These are phyloP conservation scores for Odontomyia ornata DNA, from an alignment of 2,888 invertebrate genomes.

Conservation along the genomic window DNA sequence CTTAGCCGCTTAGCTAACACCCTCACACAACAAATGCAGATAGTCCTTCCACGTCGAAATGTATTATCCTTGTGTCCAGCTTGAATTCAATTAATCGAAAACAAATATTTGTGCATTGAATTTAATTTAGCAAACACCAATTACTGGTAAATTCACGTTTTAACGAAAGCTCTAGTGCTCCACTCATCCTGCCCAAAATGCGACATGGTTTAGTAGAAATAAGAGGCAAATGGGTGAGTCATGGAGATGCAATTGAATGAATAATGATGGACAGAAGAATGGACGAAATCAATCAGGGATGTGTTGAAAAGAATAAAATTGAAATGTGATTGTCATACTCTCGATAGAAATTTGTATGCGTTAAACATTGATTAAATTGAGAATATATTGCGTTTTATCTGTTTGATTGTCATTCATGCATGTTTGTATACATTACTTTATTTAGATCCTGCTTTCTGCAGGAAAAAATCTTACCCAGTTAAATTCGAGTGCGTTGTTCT, in stretches of 20 bases:
- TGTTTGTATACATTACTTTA: no score
- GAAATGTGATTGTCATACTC: neutral
- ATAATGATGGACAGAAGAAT: neutral
- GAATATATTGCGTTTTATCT: no score
- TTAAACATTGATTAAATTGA: no score
- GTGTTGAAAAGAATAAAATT: neutral
- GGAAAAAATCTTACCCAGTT: no score
- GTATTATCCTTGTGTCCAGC: neutral
- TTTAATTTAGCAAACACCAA: conserved; percentile 12
- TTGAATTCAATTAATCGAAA: conserved; percentile 27
- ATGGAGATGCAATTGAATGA: no score
- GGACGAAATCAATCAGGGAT: neutral
- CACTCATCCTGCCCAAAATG: neutral
- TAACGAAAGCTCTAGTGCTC: neutral
- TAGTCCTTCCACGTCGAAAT: no score
- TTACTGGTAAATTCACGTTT: neutral
- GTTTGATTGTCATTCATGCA: no score
- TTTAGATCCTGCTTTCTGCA: no score
- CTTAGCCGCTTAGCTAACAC: no score
- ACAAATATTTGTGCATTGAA: conserved; percentile 15
- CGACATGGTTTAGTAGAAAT: neutral
- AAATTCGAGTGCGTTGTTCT: no score
- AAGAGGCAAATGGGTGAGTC: no score
- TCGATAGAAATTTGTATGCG: neutral
- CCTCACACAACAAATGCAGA: no score